Evolutionary conservation across 2,113 vertebrate species (phyloP), one percentile per base, ranked within the genome.

Genomic region (Hippoglossus stenolepis): DNA sequence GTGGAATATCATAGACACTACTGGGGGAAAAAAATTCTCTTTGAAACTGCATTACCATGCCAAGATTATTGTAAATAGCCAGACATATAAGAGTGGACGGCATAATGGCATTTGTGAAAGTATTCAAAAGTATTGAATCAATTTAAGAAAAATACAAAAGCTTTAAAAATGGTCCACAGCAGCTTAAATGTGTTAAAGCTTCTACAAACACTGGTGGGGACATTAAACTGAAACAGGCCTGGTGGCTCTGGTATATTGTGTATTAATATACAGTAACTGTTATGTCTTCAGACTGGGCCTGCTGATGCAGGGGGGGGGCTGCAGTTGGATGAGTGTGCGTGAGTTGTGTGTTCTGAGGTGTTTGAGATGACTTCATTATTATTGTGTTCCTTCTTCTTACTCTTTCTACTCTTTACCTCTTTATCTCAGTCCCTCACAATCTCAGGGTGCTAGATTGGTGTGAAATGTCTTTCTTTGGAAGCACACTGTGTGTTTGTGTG

Each of bases 391-490:
- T 70, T 43, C 31, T 58, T 65, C n/a, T 67, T 28, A 1, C 47
- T 63, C 58, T 58, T 9, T 40, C n/a, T 65, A 65, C 54, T 62
- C 59, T 59, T 14, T 17, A 53, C 11, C 26, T 61, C 23, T 35
- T 38, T n/a, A 35, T 57, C 49, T 57, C 13, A 14, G 47, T 83
- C 62, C 84, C 18, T 75, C 86, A 68, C 87, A 81, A 87, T 89
- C 77, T 79, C 63, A 62, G 28, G 73, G 87, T 87, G 88, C 63
- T 65, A 89, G 83, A 91, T 89, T 91, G 87, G 81, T 91, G 82
- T 90, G 90, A 91, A 88, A 81, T 83, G 67, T 57, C 23, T 79
- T 80, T 65, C 61, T 65, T 5, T 18, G 40, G 54, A 66, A 31
- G 60, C 15, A 0, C 23, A 8, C 47, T 35, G 56, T 71, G 18